phyloP scores from a whole-genome alignment of 2,113 vertebrate species.

The Phaethornis superciliosus region DNA sequence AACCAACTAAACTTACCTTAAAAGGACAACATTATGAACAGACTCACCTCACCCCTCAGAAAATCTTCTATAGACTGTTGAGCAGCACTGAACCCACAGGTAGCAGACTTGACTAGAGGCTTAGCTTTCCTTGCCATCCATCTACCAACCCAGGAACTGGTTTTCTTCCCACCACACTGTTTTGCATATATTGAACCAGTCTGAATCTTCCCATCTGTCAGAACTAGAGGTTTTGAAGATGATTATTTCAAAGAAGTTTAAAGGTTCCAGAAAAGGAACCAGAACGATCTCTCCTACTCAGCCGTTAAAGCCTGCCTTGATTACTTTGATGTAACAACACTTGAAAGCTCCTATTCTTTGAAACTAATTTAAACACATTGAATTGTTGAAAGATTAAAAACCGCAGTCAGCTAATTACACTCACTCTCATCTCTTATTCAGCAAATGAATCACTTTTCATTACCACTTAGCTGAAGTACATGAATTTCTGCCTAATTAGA shows the following conservation, averaged over 20 bases:
- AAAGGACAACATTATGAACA: not conserved
- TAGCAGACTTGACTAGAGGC: rapidly evolving
- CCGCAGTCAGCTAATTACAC: conserved; percentile 86
- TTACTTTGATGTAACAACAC: conserved; percentile 82
- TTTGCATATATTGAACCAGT: not conserved
- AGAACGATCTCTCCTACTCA: conserved; percentile 48
- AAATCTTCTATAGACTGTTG: not conserved
- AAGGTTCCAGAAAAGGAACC: conserved; percentile 54
- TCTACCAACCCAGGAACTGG: not conserved
- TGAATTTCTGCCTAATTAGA: conserved; percentile 88
- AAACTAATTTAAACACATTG: conserved; percentile 87
- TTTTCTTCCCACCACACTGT: not conserved
- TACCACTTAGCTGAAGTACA: conserved; percentile 87
- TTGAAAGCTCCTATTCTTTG: conserved; percentile 86
- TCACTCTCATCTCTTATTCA: conserved; percentile 87
- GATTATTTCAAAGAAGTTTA: conserved; percentile 57
- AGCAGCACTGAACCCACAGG: not conserved
- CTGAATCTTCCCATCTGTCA: conserved; percentile 15
- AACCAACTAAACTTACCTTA: not conserved
- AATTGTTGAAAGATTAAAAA: conserved; percentile 90
- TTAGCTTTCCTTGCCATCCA: not conserved
- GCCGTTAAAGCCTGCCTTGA: conserved; percentile 71
- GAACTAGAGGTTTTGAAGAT: conserved; percentile 3
- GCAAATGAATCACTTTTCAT: conserved; percentile 87
- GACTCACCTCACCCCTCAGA: not conserved